Percentiles rank a stretch among this genome's conserved stretches.
Evolutionary conservation across 2,888 invertebrate genomes (phyloP).

Genomic region (Aspidapion aeneum): DNA sequence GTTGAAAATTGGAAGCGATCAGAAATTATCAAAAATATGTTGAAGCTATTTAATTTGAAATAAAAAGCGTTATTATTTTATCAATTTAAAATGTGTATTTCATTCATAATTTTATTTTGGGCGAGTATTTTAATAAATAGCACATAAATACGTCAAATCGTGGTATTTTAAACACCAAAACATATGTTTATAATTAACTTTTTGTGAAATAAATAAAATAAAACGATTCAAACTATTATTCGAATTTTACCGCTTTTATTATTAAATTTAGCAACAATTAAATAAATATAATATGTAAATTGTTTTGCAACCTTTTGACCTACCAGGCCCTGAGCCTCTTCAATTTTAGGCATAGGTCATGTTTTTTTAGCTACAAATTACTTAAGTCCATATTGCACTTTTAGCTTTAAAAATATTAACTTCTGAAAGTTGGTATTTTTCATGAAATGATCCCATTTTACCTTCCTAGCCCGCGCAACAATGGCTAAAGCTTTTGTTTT

Average conservation of each 20-base stretch:
- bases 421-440: too few relatives aligned
- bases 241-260: not conserved
- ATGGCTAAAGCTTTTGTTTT: too few relatives aligned
- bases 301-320: too few relatives aligned
- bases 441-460: too few relatives aligned
- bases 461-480: too few relatives aligned
- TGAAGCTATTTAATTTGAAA: not conserved
- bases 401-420: too few relatives aligned
- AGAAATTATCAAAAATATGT: not conserved
- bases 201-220: not conserved
- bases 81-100: not conserved
- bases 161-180: not conserved
- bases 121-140: constrained; percentile 6
- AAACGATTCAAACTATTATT: not conserved
- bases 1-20: not conserved
- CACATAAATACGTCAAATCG: not conserved
- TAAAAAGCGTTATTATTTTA: not conserved
- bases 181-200: constrained; percentile 1
- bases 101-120: not conserved
- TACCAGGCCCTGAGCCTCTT: too few relatives aligned
- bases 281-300: constrained; percentile 3
- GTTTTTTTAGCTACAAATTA: too few relatives aligned
- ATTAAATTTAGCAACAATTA: not conserved
- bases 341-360: too few relatives aligned
- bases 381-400: too few relatives aligned